phyloP scores from a whole-genome alignment of 1,140 invertebrate species.

The Piezodorus guildinii region DNA sequence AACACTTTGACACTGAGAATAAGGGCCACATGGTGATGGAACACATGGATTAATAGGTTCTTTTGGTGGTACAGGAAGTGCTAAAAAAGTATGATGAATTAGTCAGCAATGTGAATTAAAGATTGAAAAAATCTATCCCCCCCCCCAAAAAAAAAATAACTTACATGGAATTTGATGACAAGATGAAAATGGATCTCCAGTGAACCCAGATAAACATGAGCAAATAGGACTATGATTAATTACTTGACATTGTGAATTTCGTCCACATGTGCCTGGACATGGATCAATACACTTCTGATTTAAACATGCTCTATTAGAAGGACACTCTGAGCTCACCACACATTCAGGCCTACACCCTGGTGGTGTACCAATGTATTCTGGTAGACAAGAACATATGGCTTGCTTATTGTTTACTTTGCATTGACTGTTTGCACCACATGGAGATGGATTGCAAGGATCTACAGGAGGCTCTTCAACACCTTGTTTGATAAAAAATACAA shows the following conservation, averaged over 20 bases:
- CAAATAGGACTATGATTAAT: slow-evolving; percentile 41
- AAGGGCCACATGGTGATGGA: slow-evolving; percentile 45
- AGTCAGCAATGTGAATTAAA: no score
- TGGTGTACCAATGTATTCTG: slow-evolving; percentile 56
- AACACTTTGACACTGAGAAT: slow-evolving; percentile 43
- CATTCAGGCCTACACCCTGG: slow-evolving; percentile 66
- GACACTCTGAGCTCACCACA: slow-evolving; percentile 60
- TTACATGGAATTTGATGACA: slow-evolving; percentile 40
- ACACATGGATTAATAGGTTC: slow-evolving; percentile 35
- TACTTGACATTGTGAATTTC: slow-evolving; percentile 35
- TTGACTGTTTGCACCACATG: slow-evolving; percentile 67
- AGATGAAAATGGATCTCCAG: slow-evolving; percentile 49
- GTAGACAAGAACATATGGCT: slow-evolving; percentile 58
- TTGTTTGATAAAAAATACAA: not conserved
- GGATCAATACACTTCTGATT: slow-evolving; percentile 68
- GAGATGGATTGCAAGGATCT: slow-evolving; percentile 48
- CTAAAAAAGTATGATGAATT: slow-evolving; percentile 24
- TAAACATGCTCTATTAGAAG: slow-evolving; percentile 53
- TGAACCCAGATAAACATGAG: slow-evolving; percentile 44
- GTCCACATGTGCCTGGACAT: slow-evolving; percentile 65
- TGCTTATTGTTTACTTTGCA: slow-evolving; percentile 55
- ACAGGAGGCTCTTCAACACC: slow-evolving; percentile 28
- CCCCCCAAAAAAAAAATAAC: slow-evolving; percentile 6
- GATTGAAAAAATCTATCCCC: no score
- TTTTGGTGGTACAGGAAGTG: slow-evolving; percentile 19